phyloP scores from a whole-genome alignment of 2,888 invertebrate species.

The Himalopsyche kuldschensis region DNA sequence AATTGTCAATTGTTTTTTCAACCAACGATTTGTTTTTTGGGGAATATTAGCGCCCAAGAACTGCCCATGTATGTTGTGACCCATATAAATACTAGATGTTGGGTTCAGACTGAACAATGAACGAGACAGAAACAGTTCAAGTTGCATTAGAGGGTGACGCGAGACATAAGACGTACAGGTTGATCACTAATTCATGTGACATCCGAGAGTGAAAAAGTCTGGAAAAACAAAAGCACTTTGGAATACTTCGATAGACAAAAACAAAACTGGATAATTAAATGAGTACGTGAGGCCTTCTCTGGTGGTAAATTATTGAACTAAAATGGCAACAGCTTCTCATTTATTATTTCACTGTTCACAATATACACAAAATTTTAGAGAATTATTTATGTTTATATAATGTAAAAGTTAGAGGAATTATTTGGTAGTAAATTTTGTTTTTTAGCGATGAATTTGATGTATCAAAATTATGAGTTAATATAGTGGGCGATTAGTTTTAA shows the following conservation, averaged over 20 bases:
- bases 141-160: neutral
- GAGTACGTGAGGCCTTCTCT: neutral
- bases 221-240: neutral
- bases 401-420: no score
- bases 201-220: neutral
- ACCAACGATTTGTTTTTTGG: no score
- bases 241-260: neutral
- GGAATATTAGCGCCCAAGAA: neutral
- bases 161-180: neutral
- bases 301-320: neutral
- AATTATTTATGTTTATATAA: no score
- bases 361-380: no score
- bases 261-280: neutral
- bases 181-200: neutral
- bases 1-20: no score
- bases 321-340: neutral
- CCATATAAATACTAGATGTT: neutral
- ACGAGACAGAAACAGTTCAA: neutral
- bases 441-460: no score
- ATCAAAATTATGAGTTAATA: no score
- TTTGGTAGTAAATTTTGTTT: no score
- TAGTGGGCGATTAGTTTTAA: no score
- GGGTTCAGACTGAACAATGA: neutral
- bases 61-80: neutral
- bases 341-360: no score